phyloP scores from a whole-genome alignment of 2,797 vertebrate genomes.

The Typhlichthys subterraneus region DNA sequence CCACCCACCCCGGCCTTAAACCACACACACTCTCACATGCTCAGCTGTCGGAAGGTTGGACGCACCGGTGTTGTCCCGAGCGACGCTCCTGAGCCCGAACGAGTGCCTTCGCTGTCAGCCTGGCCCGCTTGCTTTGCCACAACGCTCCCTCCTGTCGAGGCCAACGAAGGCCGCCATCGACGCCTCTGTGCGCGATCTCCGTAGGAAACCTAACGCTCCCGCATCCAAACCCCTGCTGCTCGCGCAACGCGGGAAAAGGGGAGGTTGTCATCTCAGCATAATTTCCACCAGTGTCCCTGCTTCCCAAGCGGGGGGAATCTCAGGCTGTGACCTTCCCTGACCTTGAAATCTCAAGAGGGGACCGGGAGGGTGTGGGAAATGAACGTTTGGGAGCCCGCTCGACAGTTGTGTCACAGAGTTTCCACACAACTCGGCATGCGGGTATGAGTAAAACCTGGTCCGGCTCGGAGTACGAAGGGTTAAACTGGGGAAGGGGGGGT shows the following conservation, averaged over 20 bases:
- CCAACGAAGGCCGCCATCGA: slow-evolving; percentile 23
- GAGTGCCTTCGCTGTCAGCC: slow-evolving; percentile 35
- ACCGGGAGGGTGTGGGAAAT: slow-evolving; percentile 73
- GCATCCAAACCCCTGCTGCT: not conserved
- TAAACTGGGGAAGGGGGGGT: slow-evolving; percentile 32
- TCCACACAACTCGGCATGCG: slow-evolving; percentile 58
- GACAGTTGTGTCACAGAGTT: slow-evolving; percentile 75
- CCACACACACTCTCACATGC: slow-evolving; percentile 39
- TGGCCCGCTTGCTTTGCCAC: slow-evolving; percentile 3
- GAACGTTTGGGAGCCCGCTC: slow-evolving; percentile 65
- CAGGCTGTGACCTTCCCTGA: slow-evolving; percentile 68
- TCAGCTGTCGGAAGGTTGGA: slow-evolving; percentile 72
- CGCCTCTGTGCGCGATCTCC: slow-evolving; percentile 4
- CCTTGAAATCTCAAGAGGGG: slow-evolving; percentile 73
- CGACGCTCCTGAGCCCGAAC: slow-evolving; percentile 29
- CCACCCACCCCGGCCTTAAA: not conserved
- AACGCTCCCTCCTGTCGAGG: slow-evolving; percentile 14
- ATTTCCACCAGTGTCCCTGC: slow-evolving; percentile 35
- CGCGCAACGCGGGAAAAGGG: slow-evolving; percentile 20
- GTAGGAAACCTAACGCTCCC: slow-evolving; percentile 10
- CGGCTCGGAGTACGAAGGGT: slow-evolving; percentile 44
- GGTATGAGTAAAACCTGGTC: slow-evolving; percentile 39
- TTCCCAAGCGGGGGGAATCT: slow-evolving; percentile 69
- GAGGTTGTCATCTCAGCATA: slow-evolving; percentile 10
- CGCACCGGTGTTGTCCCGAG: slow-evolving; percentile 53